Evolutionary conservation across 2,888 invertebrate genomes (phyloP).

Genomic region (Bruchidius siliquastri): DNA sequence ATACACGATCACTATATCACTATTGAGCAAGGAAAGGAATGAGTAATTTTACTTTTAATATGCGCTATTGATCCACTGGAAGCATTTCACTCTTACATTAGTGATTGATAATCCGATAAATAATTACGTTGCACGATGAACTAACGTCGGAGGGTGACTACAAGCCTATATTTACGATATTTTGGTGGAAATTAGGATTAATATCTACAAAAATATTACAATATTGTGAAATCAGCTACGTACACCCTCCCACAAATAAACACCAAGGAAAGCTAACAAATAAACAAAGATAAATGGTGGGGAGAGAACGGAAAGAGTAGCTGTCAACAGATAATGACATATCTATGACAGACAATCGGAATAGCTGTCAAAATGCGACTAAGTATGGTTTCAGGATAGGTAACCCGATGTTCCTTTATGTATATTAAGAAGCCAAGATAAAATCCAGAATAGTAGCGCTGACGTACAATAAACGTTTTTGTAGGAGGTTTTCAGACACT

Average conservation of each 20-base stretch:
- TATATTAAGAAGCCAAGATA: no score
- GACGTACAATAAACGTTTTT: no score
- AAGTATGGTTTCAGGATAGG: no score
- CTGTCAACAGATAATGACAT: neutral
- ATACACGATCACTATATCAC: slow-evolving; percentile 30
- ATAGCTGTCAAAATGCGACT: no score
- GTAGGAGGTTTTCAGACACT: no score
- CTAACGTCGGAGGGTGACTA: neutral
- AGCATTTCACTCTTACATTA: slow-evolving; percentile 1
- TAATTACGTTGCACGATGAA: neutral
- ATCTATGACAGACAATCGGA: no score
- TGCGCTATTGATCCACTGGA: slow-evolving; percentile 4
- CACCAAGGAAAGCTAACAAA: slow-evolving; percentile 7
- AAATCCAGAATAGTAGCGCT: no score
- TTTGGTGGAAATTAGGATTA: neutral
- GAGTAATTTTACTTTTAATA: slow-evolving; percentile 35
- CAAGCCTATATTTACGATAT: neutral
- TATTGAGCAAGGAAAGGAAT: slow-evolving; percentile 39
- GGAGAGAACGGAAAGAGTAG: neutral
- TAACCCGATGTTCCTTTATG: no score
- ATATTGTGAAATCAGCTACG: slow-evolving; percentile 5
- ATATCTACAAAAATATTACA: neutral
- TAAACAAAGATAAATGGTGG: slow-evolving; percentile 6
- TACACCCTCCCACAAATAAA: slow-evolving; percentile 9
- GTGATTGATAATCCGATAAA: neutral